phyloP scores from a whole-genome alignment of 2,888 invertebrate genomes.

The Petrolisthes manimaculis region DNA sequence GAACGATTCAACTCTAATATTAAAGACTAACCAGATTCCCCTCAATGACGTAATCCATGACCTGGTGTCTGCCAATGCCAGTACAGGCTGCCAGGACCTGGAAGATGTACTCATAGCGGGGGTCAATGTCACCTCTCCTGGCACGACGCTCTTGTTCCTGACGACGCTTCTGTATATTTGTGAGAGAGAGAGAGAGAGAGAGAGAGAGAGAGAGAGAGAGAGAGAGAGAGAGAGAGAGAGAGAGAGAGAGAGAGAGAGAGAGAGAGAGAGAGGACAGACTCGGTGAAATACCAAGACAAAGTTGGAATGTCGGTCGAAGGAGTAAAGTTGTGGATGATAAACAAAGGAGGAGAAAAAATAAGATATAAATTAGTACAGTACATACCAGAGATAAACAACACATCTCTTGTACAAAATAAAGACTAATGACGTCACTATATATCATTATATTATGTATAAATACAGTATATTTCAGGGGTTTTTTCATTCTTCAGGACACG shows the following conservation, averaged over 20 bases:
- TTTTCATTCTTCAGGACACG: too few relatives aligned
- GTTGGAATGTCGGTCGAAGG: background rate
- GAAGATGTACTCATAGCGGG: slow-evolving; percentile 89
- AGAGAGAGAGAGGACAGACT: slow-evolving; percentile 10
- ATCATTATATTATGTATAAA: too few relatives aligned
- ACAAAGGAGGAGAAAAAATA: background rate
- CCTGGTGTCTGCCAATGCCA: slow-evolving; percentile 83
- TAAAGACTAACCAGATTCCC: slow-evolving; percentile 85
- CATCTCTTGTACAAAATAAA: too few relatives aligned
- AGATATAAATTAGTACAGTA: background rate
- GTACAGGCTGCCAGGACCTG: slow-evolving; percentile 76
- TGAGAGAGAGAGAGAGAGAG: background rate
- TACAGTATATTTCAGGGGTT: too few relatives aligned
- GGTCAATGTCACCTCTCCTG: slow-evolving; percentile 78
- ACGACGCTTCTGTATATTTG: slow-evolving; percentile 73
- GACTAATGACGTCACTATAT: too few relatives aligned
- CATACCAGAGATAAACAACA: too few relatives aligned
- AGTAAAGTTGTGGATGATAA: background rate
- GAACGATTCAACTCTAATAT: too few relatives aligned
- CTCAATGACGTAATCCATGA: slow-evolving; percentile 92
- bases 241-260: background rate
- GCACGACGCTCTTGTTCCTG: slow-evolving; percentile 75
- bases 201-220: background rate
- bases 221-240: background rate
- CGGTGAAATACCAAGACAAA: too few relatives aligned